A percentile compares a stretch with the other conserved stretches of the same genome.
Conservation (phyloP, 2,888 invertebrate genomes). For the Serripes groenlandicus region DNA sequence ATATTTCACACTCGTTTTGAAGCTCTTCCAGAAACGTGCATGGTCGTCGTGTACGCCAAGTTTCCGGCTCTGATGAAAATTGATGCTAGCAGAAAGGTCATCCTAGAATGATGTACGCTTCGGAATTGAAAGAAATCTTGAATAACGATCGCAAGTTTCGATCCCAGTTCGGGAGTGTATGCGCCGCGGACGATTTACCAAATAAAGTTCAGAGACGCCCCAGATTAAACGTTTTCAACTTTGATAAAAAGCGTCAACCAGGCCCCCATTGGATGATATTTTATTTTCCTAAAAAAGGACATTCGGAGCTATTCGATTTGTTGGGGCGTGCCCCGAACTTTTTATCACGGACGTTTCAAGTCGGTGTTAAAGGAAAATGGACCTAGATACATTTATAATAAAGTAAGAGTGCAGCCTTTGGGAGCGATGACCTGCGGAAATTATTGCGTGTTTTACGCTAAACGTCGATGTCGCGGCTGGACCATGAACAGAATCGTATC, state of each 20-base stretch:
- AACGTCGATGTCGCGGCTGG: not conserved
- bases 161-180: not conserved
- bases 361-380: not conserved
- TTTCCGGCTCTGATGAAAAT: too few relatives aligned
- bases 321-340: not conserved
- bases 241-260: not conserved
- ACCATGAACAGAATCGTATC: not conserved
- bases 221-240: not conserved
- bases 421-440: not conserved
- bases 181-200: not conserved
- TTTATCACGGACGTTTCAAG: slow-evolving; percentile 1
- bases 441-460: not conserved
- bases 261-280: not conserved
- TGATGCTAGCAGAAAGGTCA: too few relatives aligned
- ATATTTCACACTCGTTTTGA: too few relatives aligned
- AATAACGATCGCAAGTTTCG: not conserved
- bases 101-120: too few relatives aligned
- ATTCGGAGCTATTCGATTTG: not conserved
- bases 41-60: too few relatives aligned
- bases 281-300: not conserved
- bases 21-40: too few relatives aligned
- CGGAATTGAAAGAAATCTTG: not conserved
- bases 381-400: not conserved
- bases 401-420: not conserved
- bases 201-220: not conserved